Base-by-base conservation (phyloP, 2,113 vertebrate species). In the Corvus moneduloides region DNA sequence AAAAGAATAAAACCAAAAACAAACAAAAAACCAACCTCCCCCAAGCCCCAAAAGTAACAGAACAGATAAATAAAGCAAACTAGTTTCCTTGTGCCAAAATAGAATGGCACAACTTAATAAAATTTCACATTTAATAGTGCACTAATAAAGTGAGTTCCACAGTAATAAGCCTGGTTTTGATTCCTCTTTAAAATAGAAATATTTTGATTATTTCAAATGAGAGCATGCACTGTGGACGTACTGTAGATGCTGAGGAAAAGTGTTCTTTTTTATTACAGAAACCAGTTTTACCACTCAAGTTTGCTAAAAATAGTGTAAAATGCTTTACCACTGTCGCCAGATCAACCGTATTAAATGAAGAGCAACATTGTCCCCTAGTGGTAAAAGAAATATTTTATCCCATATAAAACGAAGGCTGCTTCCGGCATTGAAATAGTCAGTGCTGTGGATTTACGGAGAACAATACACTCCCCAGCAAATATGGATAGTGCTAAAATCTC, bases 291-390 rank as follows among this genome's bases (percentile, higher is more conserved):
- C 96, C 75, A 95, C 92, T 95, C 89, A 96, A 96, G 83, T 98
- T 97, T 95, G 64, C 95, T 97, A 97, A 97, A 98, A 97, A 97
- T 97, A 97, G 91, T 12, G 33, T 54, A 61, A 35, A 95, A 89
- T 73, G 74, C 61, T 93, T 87, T 43, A 52, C 68, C 58, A 5
- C 20, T 10, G 18, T 46, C 30, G 30, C 48, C 5, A 39, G 51
- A 20, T 62, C 26, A 32, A 58, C n/a, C 33, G 9, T 22, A 82
- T 41, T 85, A 61, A 7, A 69, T 82, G n/a, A 98, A 98, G 97
- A 95, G 14, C 97, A 97, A 98, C 93, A 98, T 92, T 97, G 98
- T 9, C 97, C 97, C 88, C 98, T 98, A 96, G 86, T 94, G 98
- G 93, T 4, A 18, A 3, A 86, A 82, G 8, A 33, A 86, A 44